These are phyloP conservation scores for Maccullochella peelii DNA, from an alignment of 2,113 vertebrate species.

Conservation along the genomic window DNA sequence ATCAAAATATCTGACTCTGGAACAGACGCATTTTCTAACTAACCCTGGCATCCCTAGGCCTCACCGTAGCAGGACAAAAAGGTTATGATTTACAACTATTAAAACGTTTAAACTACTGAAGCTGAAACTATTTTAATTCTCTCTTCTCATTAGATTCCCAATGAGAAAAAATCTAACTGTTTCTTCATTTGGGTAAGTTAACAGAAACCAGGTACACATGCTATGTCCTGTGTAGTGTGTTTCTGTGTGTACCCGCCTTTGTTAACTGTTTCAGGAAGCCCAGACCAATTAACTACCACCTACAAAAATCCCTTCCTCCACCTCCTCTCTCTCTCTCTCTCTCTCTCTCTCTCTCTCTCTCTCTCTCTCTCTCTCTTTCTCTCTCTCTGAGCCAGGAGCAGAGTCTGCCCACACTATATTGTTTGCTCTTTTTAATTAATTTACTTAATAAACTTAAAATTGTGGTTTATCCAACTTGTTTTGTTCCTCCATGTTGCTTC, in stretches of 20 bases:
- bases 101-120: background rate
- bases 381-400: no score
- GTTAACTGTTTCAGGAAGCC: background rate
- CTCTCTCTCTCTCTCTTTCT: background rate
- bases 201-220: no score
- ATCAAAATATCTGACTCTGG: background rate
- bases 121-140: no score
- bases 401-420: background rate
- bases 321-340: background rate
- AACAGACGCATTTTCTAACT: background rate
- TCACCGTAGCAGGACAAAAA: background rate
- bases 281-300: background rate
- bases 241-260: background rate
- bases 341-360: no score
- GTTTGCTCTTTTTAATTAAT: background rate
- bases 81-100: background rate
- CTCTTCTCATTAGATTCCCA: background rate
- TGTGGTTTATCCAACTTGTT: background rate
- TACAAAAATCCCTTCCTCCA: background rate
- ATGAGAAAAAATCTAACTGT: background rate
- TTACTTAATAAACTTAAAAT: background rate
- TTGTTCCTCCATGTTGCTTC: background rate
- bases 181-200: background rate
- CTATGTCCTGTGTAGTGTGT: background rate
- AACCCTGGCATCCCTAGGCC: background rate